Evolutionary conservation across 2,888 invertebrate species (phyloP), one percentile per base, ranked within the genome.

Genomic region (Tenthredo notha): DNA sequence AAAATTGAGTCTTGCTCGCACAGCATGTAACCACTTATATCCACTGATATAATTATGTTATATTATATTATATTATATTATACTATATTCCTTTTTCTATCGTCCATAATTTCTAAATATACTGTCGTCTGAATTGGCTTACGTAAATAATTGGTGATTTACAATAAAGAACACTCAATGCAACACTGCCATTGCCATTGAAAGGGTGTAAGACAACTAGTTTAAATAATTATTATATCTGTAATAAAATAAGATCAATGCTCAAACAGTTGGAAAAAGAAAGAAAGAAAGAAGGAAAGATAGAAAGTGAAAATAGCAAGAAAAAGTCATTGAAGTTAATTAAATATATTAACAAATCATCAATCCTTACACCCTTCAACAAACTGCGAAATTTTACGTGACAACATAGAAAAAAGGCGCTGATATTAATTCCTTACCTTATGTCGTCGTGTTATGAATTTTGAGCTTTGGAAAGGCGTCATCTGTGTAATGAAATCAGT

Each of bases 1-100:
- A 74, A 90, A 86, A 87, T 88, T 85, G 87, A 89, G 87, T 87
- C 86, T 90, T 87, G 87, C 86, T 88, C 86, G 90, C 90, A 90
- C 88, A 90, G 90, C 89, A 90, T 90, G 90, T 86, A 89, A 85
- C 85, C 87, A 85, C n/a, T n/a, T 54, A 54, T 54, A n/a, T 86
- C 82, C 65, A 77, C 61, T 43, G 74, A 74, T 43, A 74, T 43
- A 74, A 67, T 33, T 67, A 67, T 67, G 33, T 67, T 67, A 43
- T 74, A 43, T 21, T 74, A 43, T 74, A 43, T 21, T 74, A 74
- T 74, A 70, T 70, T 33, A 67, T 67, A 25, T 61, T 29, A 29
- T 21, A 72, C 43, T 43, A n/a, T 74, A 43, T 74, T 74, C 15
- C 40, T 40, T 40, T 40, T 74, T 74, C 43, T 74, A 74, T 74